Evolutionary conservation across 2,797 vertebrate species (phyloP), one percentile per base, ranked within the genome.

Genomic region (Trematomus bernacchii): DNA sequence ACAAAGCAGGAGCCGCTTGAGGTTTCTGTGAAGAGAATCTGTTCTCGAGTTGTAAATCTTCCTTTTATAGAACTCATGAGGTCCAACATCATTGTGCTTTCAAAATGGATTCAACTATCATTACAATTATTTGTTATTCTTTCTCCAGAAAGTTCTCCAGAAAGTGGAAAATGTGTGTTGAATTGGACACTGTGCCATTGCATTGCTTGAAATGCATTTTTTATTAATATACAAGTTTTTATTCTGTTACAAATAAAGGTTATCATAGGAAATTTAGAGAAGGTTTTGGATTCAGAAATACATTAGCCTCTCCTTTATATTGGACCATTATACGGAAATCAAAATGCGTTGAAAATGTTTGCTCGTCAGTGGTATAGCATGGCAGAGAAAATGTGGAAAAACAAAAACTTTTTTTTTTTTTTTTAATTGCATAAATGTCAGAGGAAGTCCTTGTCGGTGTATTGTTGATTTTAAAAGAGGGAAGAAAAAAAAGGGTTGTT

Each of bases 291-390:
- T 77, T 89, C 82, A 92, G 88, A 92, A 88, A 88, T 85, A 94
- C 90, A 93, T 88, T 66, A 91, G 82, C 90, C 87, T 90, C 91
- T 85, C 79, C 83, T 88, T 85, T 92, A 94, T 93, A 93, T 51
- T 84, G 92, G 92, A 92, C 89, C 87, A 89, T 91, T 87, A 94
- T 87, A 94, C 89, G 85, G 79, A 90, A 77, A 76, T 80, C 68
- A 77, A 83, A 79, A 85, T 69, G 85, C 21, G 44, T 51, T 80
- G 86, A 84, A 93, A 93, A 93, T 84, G 92, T 88, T 50, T 84
- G 92, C 86, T 92, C 80, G 91, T 95, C 95, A 94, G 95, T 96
- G 96, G 94, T 95, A 92, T 94, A 95, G 93, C 94, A 91, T 91
- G 91, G 77, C 92, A 91, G 91, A 91, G 91, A 74, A 91, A 85